Evolutionary conservation across 2,113 vertebrate species (phyloP).

Genomic region (Aspidoscelis tigris): DNA sequence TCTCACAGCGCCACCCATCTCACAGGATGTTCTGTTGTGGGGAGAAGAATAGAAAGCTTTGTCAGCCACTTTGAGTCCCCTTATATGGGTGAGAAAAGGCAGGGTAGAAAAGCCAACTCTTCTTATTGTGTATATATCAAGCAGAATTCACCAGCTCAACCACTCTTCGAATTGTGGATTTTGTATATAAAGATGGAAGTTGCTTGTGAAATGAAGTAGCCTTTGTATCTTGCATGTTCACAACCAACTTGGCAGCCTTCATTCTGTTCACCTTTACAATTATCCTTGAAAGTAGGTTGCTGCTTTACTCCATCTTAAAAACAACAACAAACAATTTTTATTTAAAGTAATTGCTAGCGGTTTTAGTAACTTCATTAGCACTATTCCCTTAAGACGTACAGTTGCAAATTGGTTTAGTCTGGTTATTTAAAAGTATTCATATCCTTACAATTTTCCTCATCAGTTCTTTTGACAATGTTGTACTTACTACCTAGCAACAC

Average conservation of each 20-base stretch:
- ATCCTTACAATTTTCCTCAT: constrained; percentile 16
- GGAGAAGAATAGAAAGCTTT: too few relatives aligned
- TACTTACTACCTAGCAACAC: constrained; percentile 17
- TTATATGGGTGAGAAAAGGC: too few relatives aligned
- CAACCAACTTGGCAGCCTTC: not conserved
- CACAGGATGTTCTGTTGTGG: too few relatives aligned
- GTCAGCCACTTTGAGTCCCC: too few relatives aligned
- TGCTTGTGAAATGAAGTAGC: not conserved
- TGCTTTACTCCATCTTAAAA: not conserved
- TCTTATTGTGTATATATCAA: too few relatives aligned
- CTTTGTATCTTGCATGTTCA: not conserved
- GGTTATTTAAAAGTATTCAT: constrained; percentile 8
- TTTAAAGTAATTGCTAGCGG: not conserved
- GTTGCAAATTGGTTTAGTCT: constrained; percentile 1
- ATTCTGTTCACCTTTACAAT: not conserved
- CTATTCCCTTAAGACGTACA: not conserved
- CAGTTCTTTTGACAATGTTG: not conserved
- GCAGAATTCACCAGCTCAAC: not conserved
- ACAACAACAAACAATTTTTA: not conserved
- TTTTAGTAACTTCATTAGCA: not conserved
- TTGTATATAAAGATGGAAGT: not conserved
- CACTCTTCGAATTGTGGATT: not conserved
- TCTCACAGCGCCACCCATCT: too few relatives aligned
- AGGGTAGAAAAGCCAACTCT: too few relatives aligned
- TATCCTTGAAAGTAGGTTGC: not conserved